These are phyloP conservation scores for Zaprionus nigranus DNA, from an alignment of 1,140 invertebrate species.

Conservation along the genomic window DNA sequence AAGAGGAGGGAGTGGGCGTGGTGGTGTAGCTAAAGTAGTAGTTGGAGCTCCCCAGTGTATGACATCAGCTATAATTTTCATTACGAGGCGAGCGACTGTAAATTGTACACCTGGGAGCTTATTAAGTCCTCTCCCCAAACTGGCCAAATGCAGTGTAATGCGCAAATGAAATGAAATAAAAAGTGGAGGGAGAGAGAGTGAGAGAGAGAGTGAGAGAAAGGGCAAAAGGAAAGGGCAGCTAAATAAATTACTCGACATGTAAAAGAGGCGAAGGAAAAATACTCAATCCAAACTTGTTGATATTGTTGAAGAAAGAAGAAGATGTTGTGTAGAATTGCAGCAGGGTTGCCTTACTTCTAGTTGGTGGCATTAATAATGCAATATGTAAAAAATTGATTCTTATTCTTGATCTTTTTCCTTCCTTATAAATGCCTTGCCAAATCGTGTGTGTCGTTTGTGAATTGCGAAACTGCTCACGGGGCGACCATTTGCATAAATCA, in stretches of 20 bases:
- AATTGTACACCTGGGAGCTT: slow-evolving; percentile 82
- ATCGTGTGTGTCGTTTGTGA: neutral
- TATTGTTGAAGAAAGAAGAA: neutral
- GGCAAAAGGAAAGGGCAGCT: neutral
- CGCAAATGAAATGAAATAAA: slow-evolving; percentile 81
- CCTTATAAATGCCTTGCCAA: neutral
- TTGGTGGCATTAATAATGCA: neutral
- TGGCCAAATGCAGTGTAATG: slow-evolving; percentile 59
- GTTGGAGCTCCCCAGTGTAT: slow-evolving; percentile 63
- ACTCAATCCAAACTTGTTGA: slow-evolving; percentile 41
- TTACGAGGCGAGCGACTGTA: slow-evolving; percentile 78
- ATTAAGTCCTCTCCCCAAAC: slow-evolving; percentile 58
- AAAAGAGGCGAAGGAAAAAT: slow-evolving; percentile 18
- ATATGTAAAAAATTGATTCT: neutral
- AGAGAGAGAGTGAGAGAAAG: neutral
- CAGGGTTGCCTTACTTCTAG: too few species aligned
- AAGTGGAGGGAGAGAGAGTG: slow-evolving; percentile 27
- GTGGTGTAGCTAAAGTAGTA: neutral
- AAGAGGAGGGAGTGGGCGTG: slow-evolving; percentile 18
- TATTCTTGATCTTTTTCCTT: neutral
- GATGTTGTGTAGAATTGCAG: neutral
- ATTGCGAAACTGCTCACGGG: slow-evolving; percentile 26
- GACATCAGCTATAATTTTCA: slow-evolving; percentile 83
- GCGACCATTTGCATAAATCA: slow-evolving; percentile 67
- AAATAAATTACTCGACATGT: neutral